Base-by-base conservation (phyloP, 2,888 invertebrate species). In the Hydropsyche betteni region DNA sequence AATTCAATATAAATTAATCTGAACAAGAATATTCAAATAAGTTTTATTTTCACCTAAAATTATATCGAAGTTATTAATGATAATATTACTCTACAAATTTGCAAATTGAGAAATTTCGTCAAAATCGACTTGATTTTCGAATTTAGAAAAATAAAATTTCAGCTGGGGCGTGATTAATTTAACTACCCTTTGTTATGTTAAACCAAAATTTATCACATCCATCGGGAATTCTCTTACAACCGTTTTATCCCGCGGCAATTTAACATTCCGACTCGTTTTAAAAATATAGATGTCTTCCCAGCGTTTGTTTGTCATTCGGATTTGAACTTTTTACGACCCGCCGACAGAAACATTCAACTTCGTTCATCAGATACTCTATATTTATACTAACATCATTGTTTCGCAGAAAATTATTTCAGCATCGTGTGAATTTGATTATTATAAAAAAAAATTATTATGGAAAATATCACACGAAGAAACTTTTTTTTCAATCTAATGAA, bases 271-370 rank as follows among this genome's bases (percentile, higher is more conserved):
- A 24, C 8, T 50, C 68, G 64, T 69, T 69, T 76, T 69, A 73
- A 70, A 78, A 74, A 76, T 78, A 76, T 68, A 76, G 72, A 78
- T 75, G 76, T 70, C 68, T 78, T 76, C 74, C 24, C 58, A 8
- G 12, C 73, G 58, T 76, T 76, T 78, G 75, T 78, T 78, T 78
- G 78, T 76, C 78, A 68, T 68, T 71, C 61, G 14, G 52, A 73
- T 52, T 72, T 10, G 69, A 53, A 68, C 64, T 78, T 75, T 76
- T 78, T 74, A 76, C 64, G 38, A 38, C 53, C 12, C 51, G 64
- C 14, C 74, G 52, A 34, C 52, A 64, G 64, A 64, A 64, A 24
- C 71, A 33, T 71, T 71, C 55, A 71, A 71, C 52, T 71, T 71
- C 33, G 34, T 10, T 44, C 69, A n/a, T 69, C 51, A 4, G 44